Evolutionary conservation across 2,888 invertebrate species (phyloP).

Genomic region (Ophion ventricosus): DNA sequence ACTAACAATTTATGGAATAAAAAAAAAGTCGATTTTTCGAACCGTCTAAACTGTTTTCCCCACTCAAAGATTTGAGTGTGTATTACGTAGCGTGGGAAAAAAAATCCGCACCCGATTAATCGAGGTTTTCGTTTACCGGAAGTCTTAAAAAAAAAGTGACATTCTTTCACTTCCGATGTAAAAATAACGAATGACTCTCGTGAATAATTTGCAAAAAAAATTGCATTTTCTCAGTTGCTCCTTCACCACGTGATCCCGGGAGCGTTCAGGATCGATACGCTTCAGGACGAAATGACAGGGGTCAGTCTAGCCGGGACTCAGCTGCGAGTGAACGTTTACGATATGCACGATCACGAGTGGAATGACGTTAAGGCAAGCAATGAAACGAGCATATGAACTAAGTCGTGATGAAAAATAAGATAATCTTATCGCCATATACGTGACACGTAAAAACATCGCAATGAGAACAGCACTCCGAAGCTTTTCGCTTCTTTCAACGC

Average conservation of each 20-base stretch:
- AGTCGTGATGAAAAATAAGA: neutral
- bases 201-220: constrained; percentile 16
- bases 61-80: no score
- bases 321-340: constrained; percentile 93
- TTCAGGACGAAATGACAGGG: constrained; percentile 96
- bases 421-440: neutral
- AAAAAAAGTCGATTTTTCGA: no score
- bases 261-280: constrained; percentile 89
- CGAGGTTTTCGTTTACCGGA: neutral
- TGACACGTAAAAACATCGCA: neutral
- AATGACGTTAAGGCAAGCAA: constrained; percentile 90
- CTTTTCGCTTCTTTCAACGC: neutral
- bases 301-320: constrained; percentile 95
- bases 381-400: neutral
- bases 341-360: constrained; percentile 95
- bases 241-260: constrained; percentile 95
- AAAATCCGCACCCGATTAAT: no score
- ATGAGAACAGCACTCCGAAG: neutral
- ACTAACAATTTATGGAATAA: no score
- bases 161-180: neutral
- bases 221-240: constrained; percentile 86
- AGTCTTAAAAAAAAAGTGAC: neutral
- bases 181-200: neutral
- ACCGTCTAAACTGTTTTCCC: no score
- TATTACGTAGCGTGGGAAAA: no score